These are phyloP conservation scores for Eucera pruinosa DNA, from an alignment of 2,888 invertebrate genomes.

Conservation along the genomic window DNA sequence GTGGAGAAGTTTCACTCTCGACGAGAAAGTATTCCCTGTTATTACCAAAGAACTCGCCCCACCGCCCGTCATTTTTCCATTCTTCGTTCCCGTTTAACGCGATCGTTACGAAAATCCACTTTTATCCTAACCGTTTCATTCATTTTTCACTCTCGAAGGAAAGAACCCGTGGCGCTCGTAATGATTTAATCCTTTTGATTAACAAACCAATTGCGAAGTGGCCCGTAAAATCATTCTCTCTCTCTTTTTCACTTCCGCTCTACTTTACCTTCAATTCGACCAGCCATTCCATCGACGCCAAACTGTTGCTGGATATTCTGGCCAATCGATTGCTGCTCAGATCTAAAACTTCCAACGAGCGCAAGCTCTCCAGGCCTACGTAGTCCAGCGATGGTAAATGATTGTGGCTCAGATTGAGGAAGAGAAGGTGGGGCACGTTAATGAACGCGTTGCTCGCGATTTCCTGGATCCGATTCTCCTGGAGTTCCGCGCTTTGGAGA, in stretches of 20 bases:
- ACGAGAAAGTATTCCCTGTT: constrained; percentile 75
- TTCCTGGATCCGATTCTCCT: constrained; percentile 91
- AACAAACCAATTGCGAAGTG: neutral
- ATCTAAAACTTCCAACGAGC: constrained; percentile 93
- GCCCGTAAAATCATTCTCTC: neutral
- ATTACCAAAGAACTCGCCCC: constrained; percentile 56
- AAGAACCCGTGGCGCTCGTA: no score
- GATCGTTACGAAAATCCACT: constrained; percentile 30
- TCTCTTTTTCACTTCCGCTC: neutral
- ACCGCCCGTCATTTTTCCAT: neutral
- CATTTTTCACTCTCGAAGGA: neutral
- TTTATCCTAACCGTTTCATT: constrained; percentile 2
- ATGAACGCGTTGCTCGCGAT: constrained; percentile 91
- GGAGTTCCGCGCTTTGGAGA: constrained; percentile 90
- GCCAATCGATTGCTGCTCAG: constrained; percentile 91
- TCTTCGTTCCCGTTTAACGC: neutral
- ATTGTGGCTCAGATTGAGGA: constrained; percentile 93
- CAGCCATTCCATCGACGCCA: constrained; percentile 93
- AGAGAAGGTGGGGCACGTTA: constrained; percentile 91
- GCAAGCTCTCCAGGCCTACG: constrained; percentile 89
- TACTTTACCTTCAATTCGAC: constrained; percentile 90
- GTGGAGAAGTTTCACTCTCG: constrained; percentile 78
- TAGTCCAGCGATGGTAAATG: constrained; percentile 90
- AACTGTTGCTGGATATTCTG: constrained; percentile 87
- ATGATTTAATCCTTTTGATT: neutral